A percentile compares a stretch with the other conserved stretches of the same genome.
Conservation (phyloP, 37 sponge, comb jelly and placozoan species). For the Ianthella basta region DNA sequence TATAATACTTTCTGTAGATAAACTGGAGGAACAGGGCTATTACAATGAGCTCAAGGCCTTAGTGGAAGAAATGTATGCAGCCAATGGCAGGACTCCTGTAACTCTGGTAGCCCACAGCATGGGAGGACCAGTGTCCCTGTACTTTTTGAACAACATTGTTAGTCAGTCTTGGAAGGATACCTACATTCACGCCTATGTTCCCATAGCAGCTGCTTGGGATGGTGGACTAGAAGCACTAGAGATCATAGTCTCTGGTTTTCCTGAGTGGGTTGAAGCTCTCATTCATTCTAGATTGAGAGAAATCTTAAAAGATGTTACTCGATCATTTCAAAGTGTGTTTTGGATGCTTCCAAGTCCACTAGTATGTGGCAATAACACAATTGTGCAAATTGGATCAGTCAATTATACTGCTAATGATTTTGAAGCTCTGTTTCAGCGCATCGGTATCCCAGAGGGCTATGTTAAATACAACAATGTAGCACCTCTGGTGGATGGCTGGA, state of each 20-base stretch:
- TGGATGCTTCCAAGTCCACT: constrained; percentile 32
- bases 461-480: constrained; percentile 32
- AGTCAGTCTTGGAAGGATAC: constrained; percentile 60
- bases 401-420: constrained; percentile 76
- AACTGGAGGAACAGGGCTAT: constrained; percentile 14
- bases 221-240: constrained; percentile 19
- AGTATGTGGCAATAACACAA: constrained; percentile 5
- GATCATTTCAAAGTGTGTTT: not conserved
- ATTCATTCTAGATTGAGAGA: not conserved
- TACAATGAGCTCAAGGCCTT: constrained; percentile 29
- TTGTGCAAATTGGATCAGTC: constrained; percentile 39
- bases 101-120: constrained; percentile 61
- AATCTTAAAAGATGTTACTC: not conserved
- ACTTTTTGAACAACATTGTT: constrained; percentile 56
- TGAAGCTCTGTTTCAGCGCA: constrained; percentile 43
- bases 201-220: constrained; percentile 54
- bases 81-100: constrained; percentile 25
- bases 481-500: constrained; percentile 30
- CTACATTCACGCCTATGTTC: constrained; percentile 57
- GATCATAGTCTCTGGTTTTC: not conserved
- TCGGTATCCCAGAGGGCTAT: constrained; percentile 32
- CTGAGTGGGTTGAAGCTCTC: not conserved
- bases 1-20: constrained; percentile 25
- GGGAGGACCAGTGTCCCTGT: constrained; percentile 48
- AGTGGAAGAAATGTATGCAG: constrained; percentile 43